A percentile compares a stretch with the other conserved stretches of the same genome.
Evolutionary conservation across 2,797 vertebrate species (phyloP).

Genomic region (Halcyon badia): DNA sequence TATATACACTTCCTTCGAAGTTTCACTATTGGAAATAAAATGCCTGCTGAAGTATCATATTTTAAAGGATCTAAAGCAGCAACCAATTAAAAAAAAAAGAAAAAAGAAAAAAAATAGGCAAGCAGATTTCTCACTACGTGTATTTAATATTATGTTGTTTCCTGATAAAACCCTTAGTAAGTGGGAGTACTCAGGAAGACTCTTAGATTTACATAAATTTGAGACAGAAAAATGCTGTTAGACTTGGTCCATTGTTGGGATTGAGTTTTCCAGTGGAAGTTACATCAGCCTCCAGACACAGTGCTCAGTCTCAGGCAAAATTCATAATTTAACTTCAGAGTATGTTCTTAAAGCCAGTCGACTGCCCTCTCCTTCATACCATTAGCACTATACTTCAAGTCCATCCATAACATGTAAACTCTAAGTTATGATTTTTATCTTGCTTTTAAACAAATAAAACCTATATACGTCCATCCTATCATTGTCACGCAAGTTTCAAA

Average conservation of each 20-base stretch:
- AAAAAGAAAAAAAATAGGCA: neutral
- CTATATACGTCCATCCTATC: neutral
- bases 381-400: neutral
- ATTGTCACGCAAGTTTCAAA: neutral
- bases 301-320: neutral
- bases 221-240: slow-evolving; percentile 2
- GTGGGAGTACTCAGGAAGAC: slow-evolving; percentile 23
- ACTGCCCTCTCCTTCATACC: neutral
- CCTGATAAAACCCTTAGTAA: slow-evolving; percentile 19
- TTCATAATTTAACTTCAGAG: neutral
- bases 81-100: neutral
- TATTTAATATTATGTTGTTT: slow-evolving; percentile 33
- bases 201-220: slow-evolving; percentile 36
- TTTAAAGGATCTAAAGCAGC: neutral
- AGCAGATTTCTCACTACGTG: slow-evolving; percentile 6
- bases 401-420: neutral
- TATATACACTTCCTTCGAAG: neutral
- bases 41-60: neutral
- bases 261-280: neutral
- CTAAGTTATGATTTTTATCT: neutral
- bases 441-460: neutral
- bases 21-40: neutral
- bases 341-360: neutral
- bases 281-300: neutral
- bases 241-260: neutral